A percentile compares a stretch with the other conserved stretches of the same genome.
phyloP scores from a whole-genome alignment of 2,797 vertebrate species.

The Petrocephalus sullivani region DNA sequence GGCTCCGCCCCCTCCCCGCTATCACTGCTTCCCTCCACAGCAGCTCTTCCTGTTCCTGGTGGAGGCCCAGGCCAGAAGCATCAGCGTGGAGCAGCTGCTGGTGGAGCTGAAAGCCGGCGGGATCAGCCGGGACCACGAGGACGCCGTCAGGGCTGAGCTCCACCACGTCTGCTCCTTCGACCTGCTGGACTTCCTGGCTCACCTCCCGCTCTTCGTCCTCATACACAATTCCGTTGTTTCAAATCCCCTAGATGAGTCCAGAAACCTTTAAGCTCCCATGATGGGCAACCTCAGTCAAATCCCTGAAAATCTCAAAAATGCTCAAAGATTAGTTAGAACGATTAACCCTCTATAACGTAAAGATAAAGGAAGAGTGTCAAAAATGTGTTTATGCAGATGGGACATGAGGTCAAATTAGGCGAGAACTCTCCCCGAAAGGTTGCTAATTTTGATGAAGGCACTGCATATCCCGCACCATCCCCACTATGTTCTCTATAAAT shows the following conservation, averaged over 20 bases:
- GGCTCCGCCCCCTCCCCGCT: background rate
- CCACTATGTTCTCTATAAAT: background rate
- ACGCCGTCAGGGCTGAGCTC: conserved; percentile 45
- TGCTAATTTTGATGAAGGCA: background rate
- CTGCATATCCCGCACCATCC: background rate
- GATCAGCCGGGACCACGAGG: conserved; percentile 50
- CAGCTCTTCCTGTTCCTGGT: conserved; percentile 65
- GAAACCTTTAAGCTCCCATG: conserved; percentile 43
- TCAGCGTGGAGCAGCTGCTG: conserved; percentile 59
- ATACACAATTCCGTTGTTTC: conserved; percentile 60
- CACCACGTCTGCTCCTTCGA: conserved; percentile 48
- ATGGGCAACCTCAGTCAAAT: background rate
- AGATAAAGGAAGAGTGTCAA: no score
- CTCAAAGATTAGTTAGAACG: background rate
- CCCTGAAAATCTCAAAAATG: background rate
- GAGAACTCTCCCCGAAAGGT: background rate
- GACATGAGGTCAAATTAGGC: background rate
- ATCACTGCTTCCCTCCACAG: conserved; percentile 39
- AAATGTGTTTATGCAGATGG: background rate
- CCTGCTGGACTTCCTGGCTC: conserved; percentile 62
- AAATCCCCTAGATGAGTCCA: conserved; percentile 53
- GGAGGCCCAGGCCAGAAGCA: conserved; percentile 55
- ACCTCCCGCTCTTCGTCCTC: conserved; percentile 62
- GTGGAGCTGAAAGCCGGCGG: conserved; percentile 62
- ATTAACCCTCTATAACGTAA: background rate